phyloP scores from a whole-genome alignment of 1,140 invertebrate species.

The Calycopis cecrops region DNA sequence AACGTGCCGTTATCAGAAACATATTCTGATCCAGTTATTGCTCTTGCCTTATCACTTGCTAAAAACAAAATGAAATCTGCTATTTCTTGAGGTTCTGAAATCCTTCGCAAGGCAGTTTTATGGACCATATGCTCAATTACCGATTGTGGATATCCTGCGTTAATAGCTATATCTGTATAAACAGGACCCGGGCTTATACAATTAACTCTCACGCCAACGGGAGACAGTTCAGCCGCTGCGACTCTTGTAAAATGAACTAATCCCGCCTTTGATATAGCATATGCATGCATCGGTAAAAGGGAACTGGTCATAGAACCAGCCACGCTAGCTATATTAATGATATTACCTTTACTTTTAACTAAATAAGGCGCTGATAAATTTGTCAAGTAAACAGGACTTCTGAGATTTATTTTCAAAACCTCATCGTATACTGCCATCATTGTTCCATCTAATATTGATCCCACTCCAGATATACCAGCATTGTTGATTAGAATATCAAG shows the following conservation, averaged over 20 bases:
- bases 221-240: constrained; percentile 18
- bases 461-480: constrained; percentile 15
- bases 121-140: too few relatives aligned
- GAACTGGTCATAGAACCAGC: constrained; percentile 10
- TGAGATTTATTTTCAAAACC: constrained; percentile 19
- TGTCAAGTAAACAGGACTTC: constrained; percentile 16
- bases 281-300: neutral
- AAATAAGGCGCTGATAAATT: constrained; percentile 20
- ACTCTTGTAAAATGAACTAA: constrained; percentile 19
- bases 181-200: constrained; percentile 23
- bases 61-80: too few relatives aligned
- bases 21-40: too few relatives aligned
- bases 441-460: constrained; percentile 1
- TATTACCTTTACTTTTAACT: constrained; percentile 9
- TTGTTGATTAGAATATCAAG: constrained; percentile 24
- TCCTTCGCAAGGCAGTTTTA: too few relatives aligned
- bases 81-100: too few relatives aligned
- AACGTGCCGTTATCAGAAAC: too few relatives aligned
- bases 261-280: constrained; percentile 22
- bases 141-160: neutral
- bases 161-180: constrained; percentile 11
- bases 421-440: constrained; percentile 17
- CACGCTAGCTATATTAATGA: neutral
- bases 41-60: too few relatives aligned
- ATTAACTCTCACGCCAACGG: constrained; percentile 24